These are phyloP conservation scores for Euwallacea fornicatus DNA, from an alignment of 1,140 invertebrate species.

Conservation along the genomic window DNA sequence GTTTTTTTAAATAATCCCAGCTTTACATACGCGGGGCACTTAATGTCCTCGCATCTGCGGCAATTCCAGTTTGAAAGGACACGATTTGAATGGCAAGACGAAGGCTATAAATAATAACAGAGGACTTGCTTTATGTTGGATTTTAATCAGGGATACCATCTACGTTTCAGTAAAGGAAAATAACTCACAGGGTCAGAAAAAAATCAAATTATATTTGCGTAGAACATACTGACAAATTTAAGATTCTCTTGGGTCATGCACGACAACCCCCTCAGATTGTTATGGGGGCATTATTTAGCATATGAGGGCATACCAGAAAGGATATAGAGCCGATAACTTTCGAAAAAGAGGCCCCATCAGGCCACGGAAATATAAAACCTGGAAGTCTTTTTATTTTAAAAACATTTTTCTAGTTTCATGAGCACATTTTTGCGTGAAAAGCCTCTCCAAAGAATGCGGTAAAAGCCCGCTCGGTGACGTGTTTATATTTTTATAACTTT, in stretches of 20 bases:
- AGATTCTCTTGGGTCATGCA: too few species aligned
- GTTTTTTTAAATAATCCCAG: too few species aligned
- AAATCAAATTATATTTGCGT: too few species aligned
- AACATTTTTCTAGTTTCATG: slow-evolving; percentile 20
- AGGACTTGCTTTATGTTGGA: not conserved
- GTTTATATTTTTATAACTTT: slow-evolving; percentile 27
- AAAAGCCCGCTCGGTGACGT: slow-evolving; percentile 9
- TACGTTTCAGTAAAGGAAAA: not conserved
- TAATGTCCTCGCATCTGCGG: not conserved
- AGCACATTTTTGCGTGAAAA: slow-evolving; percentile 19
- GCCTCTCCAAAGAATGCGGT: slow-evolving; percentile 16
- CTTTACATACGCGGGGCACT: not conserved
- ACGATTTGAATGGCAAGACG: not conserved
- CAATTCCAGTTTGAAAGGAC: not conserved
- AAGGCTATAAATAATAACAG: not conserved
- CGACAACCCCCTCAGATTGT: too few species aligned
- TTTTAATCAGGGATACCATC: not conserved
- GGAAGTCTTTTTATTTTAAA: slow-evolving; percentile 1
- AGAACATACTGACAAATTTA: too few species aligned
- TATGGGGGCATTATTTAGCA: too few species aligned
- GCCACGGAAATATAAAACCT: too few species aligned
- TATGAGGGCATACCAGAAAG: too few species aligned
- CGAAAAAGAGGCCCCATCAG: too few species aligned
- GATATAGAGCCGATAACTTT: too few species aligned
- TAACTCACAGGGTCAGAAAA: too few species aligned